A percentile compares a stretch with the other conserved stretches of the same genome.
phyloP scores from a whole-genome alignment of 2,888 invertebrate genomes.

The Xestia c-nigrum region DNA sequence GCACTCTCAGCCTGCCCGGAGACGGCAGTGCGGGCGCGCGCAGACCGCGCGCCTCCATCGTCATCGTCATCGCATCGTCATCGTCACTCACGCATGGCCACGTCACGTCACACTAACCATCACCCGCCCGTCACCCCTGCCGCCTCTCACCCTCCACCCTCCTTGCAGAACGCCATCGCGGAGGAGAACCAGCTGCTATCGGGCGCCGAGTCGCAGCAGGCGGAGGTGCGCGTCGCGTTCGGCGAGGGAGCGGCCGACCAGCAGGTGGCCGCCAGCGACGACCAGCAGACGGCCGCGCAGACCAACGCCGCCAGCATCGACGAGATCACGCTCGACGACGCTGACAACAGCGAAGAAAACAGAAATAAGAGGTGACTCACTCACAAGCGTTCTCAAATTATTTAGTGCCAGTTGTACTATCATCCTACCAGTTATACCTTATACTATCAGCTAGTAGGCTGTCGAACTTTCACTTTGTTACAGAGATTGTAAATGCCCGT shows the following conservation, averaged over 20 bases:
- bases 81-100: constrained; percentile 68
- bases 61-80: constrained; percentile 75
- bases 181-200: constrained; percentile 88
- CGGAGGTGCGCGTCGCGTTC: constrained; percentile 92
- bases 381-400: background rate
- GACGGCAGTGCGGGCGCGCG: constrained; percentile 84
- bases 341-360: constrained; percentile 94
- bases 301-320: constrained; percentile 92
- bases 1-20: constrained; percentile 87
- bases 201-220: constrained; percentile 91
- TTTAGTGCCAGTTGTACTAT: background rate
- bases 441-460: background rate
- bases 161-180: constrained; percentile 82
- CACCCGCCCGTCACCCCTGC: constrained; percentile 41
- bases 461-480: constrained; percentile 3
- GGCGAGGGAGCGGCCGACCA: constrained; percentile 79
- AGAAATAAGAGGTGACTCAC: constrained; percentile 93
- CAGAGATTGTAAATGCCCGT: background rate
- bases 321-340: constrained; percentile 93
- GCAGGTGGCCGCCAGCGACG: constrained; percentile 75
- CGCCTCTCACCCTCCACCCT: constrained; percentile 13
- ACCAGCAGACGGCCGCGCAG: constrained; percentile 90
- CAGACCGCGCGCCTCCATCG: constrained; percentile 78
- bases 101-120: constrained; percentile 65
- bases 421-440: too few relatives aligned